A percentile compares a stretch with the other conserved stretches of the same genome.
Conservation (phyloP, 2,113 vertebrate species). For the Pseudorasbora parva region DNA sequence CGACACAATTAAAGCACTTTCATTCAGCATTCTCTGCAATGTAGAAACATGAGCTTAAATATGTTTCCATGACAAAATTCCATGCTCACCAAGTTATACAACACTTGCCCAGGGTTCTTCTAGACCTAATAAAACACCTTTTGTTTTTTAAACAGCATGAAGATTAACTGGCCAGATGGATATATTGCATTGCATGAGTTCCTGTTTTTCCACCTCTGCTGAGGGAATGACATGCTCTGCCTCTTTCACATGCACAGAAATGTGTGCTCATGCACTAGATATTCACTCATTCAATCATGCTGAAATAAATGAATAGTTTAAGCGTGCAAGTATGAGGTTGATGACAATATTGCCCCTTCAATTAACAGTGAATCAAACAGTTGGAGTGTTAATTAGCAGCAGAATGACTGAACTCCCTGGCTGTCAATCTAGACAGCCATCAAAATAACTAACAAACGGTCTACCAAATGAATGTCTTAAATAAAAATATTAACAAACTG, state of each 20-base stretch:
- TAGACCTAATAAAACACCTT: neutral
- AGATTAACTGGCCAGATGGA: neutral
- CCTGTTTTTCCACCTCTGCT: neutral
- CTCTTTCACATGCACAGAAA: neutral
- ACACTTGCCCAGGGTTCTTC: neutral
- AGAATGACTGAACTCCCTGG: neutral
- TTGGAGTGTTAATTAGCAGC: neutral
- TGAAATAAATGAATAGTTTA: neutral
- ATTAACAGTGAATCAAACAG: conserved; percentile 13
- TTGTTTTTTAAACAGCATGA: neutral
- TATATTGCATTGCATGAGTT: neutral
- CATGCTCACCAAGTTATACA: conserved; percentile 46
- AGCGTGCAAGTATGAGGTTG: conserved; percentile 13
- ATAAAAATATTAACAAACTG: neutral
- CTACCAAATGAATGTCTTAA: neutral
- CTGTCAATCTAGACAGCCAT: conserved; percentile 5
- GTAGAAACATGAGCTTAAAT: conserved; percentile 29
- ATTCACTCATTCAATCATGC: conserved; percentile 6
- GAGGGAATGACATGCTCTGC: neutral
- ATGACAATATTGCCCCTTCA: neutral
- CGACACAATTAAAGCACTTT: conserved; percentile 25
- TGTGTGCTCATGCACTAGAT: neutral
- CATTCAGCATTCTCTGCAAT: conserved; percentile 18
- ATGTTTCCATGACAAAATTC: conserved; percentile 39
- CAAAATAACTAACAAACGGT: neutral